Evolutionary conservation across 2,113 vertebrate species (phyloP), one percentile per base, ranked within the genome.

Genomic region (Apteryx mantelli): DNA sequence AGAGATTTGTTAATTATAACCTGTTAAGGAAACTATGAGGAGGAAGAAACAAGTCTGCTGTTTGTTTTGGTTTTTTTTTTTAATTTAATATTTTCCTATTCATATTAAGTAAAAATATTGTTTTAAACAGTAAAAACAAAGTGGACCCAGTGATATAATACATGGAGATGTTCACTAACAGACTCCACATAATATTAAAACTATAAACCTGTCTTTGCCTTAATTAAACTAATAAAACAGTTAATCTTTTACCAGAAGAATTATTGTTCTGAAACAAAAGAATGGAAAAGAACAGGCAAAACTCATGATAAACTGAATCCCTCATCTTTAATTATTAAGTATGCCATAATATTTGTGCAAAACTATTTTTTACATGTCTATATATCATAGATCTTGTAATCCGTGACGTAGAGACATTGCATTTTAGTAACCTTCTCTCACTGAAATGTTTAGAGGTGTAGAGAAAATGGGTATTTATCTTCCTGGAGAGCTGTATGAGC

Each of bases 131-230:
- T 66, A 34, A 86, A 78, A 90, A 18, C 17, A 11, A 74, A 88
- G 64, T 55, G 48, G 48, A 61, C 53, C 75, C 61, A 44, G 5
- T 50, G 32, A 71, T 86, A n/a, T 60, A 78, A 68, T 46, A 42
- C 14, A 8, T 32, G 25, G 42, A 84, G 28, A 75, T 55, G 80
- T 3, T 85, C 69, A 53, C 64, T 83, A 22, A n/a, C 7, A 34
- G 64, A 80, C 44, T 53, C 88, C 77, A 90, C 0, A 1, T 50
- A 78, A 52, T 93, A 84, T 79, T 88, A 82, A 82, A 70, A 50
- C 88, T 86, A 71, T 93, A 96, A 97, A 97, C 36, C 75, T 97
- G 38, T 86, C 88, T 88, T 76, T 88, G 10, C 73, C 95, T 91
- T 96, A 93, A 93, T 96, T 94, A 92, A 97, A 89, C 58, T 70